phyloP scores from a whole-genome alignment of 2,888 invertebrate genomes.

The Cryptocheilus praepositus region DNA sequence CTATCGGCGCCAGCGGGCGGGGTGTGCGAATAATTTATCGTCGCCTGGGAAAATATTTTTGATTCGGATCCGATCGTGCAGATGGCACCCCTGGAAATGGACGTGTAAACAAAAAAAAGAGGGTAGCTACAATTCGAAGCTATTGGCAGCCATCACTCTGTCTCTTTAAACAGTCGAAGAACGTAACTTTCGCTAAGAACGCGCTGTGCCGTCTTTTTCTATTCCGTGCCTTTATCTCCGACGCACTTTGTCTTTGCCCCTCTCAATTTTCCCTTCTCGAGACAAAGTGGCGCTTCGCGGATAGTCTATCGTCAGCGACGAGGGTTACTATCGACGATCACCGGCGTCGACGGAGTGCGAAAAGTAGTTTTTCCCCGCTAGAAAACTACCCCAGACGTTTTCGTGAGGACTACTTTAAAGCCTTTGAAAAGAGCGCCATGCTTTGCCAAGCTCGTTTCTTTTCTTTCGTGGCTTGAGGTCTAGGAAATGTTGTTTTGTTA shows the following conservation, averaged over 20 bases:
- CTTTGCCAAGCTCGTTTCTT: no score
- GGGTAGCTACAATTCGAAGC: background rate
- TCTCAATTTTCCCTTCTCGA: slow-evolving; percentile 25
- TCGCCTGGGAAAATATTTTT: slow-evolving; percentile 64
- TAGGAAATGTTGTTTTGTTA: no score
- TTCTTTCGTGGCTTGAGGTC: no score
- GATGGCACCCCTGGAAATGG: slow-evolving; percentile 3
- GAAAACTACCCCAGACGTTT: background rate
- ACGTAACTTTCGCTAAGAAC: background rate
- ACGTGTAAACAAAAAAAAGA: background rate
- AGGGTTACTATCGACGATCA: slow-evolving; percentile 13
- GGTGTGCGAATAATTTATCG: slow-evolving; percentile 58
- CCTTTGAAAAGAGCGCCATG: background rate
- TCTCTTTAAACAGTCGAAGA: background rate
- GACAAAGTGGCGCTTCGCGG: slow-evolving; percentile 10
- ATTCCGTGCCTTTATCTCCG: background rate
- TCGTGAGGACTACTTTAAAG: slow-evolving; percentile 8
- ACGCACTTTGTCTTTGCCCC: background rate
- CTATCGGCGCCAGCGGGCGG: slow-evolving; percentile 53
- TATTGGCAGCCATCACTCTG: background rate
- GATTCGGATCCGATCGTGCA: slow-evolving; percentile 17
- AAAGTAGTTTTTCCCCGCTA: slow-evolving; percentile 27
- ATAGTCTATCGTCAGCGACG: slow-evolving; percentile 19
- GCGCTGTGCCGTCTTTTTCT: background rate
- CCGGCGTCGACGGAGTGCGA: slow-evolving; percentile 10